phyloP scores from a whole-genome alignment of 2,888 invertebrate genomes.

The Hypomecis punctinalis region DNA sequence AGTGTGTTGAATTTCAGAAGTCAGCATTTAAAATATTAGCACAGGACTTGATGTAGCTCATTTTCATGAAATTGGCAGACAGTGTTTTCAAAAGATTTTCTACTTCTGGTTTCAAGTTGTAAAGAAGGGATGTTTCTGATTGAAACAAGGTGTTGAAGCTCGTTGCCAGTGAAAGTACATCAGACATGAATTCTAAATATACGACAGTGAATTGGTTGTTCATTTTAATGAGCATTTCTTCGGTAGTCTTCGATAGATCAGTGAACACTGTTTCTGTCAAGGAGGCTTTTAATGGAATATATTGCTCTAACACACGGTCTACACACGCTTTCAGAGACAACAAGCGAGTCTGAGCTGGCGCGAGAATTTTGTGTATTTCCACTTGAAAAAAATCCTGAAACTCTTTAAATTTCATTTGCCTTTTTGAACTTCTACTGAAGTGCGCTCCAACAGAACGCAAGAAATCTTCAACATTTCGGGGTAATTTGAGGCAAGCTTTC shows the following conservation, averaged over 20 bases:
- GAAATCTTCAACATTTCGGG: not conserved
- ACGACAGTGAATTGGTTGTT: not conserved
- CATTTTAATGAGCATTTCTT: not conserved
- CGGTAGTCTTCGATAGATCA: not conserved
- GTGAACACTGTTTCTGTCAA: not conserved
- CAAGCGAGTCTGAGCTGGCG: not conserved
- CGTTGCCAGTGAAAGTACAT: not conserved
- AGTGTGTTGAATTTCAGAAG: too few species aligned
- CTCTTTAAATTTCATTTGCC: not conserved
- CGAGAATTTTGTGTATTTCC: not conserved
- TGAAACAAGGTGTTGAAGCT: not conserved
- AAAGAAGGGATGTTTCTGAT: not conserved
- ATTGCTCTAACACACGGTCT: not conserved
- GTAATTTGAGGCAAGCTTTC: not conserved
- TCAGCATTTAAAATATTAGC: too few species aligned
- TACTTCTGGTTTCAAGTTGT: too few species aligned
- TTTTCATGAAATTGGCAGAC: too few species aligned
- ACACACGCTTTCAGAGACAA: not conserved
- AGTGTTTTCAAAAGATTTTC: too few species aligned
- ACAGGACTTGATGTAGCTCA: too few species aligned
- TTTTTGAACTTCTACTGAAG: not conserved
- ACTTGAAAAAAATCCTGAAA: not conserved
- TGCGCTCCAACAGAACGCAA: not conserved
- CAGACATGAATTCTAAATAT: not conserved
- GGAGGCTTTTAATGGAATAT: not conserved